Conservation (phyloP, 1,140 invertebrate genomes). For the Dreissena polymorpha region DNA sequence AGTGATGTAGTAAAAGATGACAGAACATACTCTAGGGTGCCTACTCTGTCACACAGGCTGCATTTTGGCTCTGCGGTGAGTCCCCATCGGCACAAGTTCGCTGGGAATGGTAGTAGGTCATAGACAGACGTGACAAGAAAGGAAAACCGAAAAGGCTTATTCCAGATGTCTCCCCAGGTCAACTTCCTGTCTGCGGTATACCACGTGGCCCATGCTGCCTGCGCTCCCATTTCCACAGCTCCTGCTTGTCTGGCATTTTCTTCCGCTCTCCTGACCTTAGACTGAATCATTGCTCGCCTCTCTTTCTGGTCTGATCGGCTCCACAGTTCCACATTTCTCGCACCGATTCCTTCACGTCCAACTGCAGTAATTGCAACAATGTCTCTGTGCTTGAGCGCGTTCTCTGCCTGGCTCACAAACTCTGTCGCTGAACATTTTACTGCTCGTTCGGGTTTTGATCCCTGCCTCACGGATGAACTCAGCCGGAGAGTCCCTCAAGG, state of each 20-base stretch:
- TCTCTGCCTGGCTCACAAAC: slow-evolving; percentile 2
- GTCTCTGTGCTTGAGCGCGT: slow-evolving; percentile 6
- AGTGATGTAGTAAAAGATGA: not conserved
- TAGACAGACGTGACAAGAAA: slow-evolving; percentile 27
- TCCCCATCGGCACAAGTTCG: slow-evolving; percentile 25
- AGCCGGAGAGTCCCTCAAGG: slow-evolving; percentile 23
- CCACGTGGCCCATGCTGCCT: slow-evolving; percentile 42
- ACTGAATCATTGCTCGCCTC: slow-evolving; percentile 16
- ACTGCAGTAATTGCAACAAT: slow-evolving; percentile 26
- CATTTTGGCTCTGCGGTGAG: slow-evolving; percentile 5
- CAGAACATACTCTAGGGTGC: not conserved
- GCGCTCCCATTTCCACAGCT: slow-evolving; percentile 22
- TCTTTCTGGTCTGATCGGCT: slow-evolving; percentile 18
- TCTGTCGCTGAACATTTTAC: slow-evolving; percentile 26
- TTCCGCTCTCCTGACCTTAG: slow-evolving; percentile 12
- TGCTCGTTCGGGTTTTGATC: slow-evolving; percentile 15
- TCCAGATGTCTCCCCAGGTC: slow-evolving; percentile 31
- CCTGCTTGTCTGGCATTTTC: slow-evolving; percentile 19
- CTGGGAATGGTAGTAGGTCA: slow-evolving; percentile 32
- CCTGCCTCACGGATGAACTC: slow-evolving; percentile 12
- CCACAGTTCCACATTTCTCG: slow-evolving; percentile 15
- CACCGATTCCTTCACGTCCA: slow-evolving; percentile 34
- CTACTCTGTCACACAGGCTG: slow-evolving; percentile 12
- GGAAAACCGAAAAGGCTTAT: slow-evolving; percentile 12
- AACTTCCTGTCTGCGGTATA: slow-evolving; percentile 5